A percentile compares a stretch with the other conserved stretches of the same genome.
Evolutionary conservation across 2,888 invertebrate genomes (phyloP).

Genomic region (Schizaphis graminum): DNA sequence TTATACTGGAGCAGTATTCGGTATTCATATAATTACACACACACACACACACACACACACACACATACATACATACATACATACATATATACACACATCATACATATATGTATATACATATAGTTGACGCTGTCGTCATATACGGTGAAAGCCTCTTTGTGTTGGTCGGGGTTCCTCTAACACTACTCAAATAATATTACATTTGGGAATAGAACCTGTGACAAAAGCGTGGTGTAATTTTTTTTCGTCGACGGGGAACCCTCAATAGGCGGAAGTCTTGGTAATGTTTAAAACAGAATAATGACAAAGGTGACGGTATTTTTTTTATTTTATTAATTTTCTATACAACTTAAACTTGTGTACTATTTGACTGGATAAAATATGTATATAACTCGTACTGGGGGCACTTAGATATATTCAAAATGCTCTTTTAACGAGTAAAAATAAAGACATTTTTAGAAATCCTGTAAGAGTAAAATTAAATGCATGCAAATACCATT

Average conservation of each 20-base stretch:
- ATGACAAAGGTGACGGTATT: constrained; percentile 22
- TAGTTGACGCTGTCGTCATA: neutral
- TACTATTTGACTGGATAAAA: neutral
- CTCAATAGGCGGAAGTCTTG: constrained; percentile 40
- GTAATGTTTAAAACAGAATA: neutral
- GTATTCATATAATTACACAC: neutral
- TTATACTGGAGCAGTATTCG: neutral
- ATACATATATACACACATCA: neutral
- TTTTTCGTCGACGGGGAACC: neutral
- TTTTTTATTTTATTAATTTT: constrained; percentile 14
- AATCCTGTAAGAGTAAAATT: neutral
- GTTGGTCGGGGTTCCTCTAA: neutral
- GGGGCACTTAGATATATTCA: neutral
- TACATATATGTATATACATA: neutral
- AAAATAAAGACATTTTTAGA: constrained; percentile 2
- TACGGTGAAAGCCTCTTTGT: neutral
- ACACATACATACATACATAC: too few species aligned
- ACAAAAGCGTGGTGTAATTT: constrained; percentile 29
- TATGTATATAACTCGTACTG: neutral
- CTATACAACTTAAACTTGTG: neutral
- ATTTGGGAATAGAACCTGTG: constrained; percentile 16
- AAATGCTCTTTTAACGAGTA: neutral
- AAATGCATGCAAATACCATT: constrained; percentile 23
- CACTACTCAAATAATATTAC: neutral
- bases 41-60: neutral